Base-by-base conservation (phyloP, 2,888 invertebrate species). In the Graphium colonna region DNA sequence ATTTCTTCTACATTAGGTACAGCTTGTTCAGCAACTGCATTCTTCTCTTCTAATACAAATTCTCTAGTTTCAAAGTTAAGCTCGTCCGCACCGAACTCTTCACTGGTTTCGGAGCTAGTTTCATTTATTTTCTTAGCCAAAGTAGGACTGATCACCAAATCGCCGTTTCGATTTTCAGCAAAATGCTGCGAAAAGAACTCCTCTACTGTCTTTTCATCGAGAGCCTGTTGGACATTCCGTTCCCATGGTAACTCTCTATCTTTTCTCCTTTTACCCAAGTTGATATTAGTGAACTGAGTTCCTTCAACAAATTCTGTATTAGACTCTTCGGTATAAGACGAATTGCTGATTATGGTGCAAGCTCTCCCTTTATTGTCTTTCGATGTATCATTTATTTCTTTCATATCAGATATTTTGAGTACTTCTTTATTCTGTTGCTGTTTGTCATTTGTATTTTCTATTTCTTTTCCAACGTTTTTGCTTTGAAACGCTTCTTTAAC, bases 41-140 rank as follows among this genome's bases (percentile, higher is more conserved):
- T 12, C 8, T 69, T 57, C 17, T 64, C 59, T 12, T 69, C 65
- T 3, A 56, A 3, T 21, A 21, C 5, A 3, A 21, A 5, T 5
- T 21, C 21, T 21, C 51, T 1, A 64, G 21, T 21, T 21, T 21
- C 21, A 21, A 21, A 3, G 21, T 21, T 21, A 21, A 21, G 21
- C 2, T 21, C 21, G 5, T 21, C 21, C 21, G 72, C 62, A 48
- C 73, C 68, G 16, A 75, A 73, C 40, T 66, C 62, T n/a, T 73
- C 73, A 49, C 76, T 81, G 1, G 58, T 57, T 46, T 79, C 79
- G 2, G 82, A 79, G 59, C 73, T 79, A 0, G 73, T 72, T 61
- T 71, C 73, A 45, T 82, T 84, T 1, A 81, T 71, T 69, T 77
- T 79, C 28, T 65, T 75, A 1, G 82, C 82, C 52, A 82, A 61